Conservation (phyloP, 1,140 invertebrate species). For the Eupristina koningsbergeri region DNA sequence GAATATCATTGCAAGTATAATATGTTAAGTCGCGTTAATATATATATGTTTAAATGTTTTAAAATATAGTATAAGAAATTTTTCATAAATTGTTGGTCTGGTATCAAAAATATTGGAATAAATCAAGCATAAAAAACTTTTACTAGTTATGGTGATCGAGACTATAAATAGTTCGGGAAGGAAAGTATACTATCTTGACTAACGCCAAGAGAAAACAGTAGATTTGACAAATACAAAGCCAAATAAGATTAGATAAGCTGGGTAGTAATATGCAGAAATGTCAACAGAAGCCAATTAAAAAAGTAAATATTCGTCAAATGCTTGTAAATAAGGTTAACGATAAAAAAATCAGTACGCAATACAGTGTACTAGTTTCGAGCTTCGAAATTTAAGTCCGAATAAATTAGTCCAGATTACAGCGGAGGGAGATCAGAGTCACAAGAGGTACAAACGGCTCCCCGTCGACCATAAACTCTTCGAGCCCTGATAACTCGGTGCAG, state of each 20-base stretch:
- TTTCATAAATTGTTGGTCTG: too few species aligned
- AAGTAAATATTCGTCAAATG: slow-evolving; percentile 11
- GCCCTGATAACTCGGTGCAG: slow-evolving; percentile 24
- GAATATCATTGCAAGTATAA: too few species aligned
- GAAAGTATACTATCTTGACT: background rate
- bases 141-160: too few species aligned
- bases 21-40: too few species aligned
- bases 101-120: too few species aligned
- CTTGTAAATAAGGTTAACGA: background rate
- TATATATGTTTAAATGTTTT: too few species aligned
- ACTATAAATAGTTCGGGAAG: background rate
- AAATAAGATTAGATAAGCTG: background rate
- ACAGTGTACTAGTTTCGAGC: background rate
- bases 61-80: too few species aligned
- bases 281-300: background rate
- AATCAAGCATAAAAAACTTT: too few species aligned
- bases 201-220: background rate
- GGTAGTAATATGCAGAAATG: background rate
- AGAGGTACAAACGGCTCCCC: slow-evolving; percentile 13
- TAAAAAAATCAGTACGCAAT: slow-evolving; percentile 36
- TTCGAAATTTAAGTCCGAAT: slow-evolving; percentile 5
- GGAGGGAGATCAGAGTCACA: too few species aligned
- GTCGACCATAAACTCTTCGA: slow-evolving; percentile 26
- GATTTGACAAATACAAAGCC: background rate
- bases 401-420: slow-evolving; percentile 12